These are phyloP conservation scores for Theropithecus gelada DNA, from an alignment of 2,113 vertebrate species.

Conservation along the genomic window DNA sequence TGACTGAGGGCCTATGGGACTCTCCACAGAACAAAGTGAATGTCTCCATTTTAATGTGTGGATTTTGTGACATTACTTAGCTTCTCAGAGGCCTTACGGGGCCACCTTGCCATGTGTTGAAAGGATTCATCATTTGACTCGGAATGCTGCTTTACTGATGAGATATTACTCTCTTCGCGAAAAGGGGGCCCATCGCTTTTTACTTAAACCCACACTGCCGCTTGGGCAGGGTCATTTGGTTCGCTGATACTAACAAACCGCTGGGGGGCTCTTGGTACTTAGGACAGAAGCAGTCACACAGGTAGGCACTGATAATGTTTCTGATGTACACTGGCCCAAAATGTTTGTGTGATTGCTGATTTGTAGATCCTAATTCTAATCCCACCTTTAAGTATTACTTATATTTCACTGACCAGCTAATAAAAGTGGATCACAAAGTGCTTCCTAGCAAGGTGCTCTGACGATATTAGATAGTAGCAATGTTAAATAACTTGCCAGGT, in stretches of 20 bases:
- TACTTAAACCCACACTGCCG: accelerated
- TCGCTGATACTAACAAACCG: background rate
- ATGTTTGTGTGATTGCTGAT: background rate
- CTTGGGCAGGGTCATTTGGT: background rate
- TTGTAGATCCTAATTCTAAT: too few relatives aligned
- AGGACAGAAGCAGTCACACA: background rate
- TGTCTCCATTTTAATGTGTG: background rate
- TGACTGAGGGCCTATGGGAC: accelerated
- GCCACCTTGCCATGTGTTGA: accelerated
- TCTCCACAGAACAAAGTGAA: accelerated
- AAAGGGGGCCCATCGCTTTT: background rate
- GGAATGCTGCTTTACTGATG: background rate
- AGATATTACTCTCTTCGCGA: background rate
- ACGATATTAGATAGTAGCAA: accelerated
- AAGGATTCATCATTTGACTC: background rate
- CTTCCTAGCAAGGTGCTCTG: background rate
- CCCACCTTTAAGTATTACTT: background rate
- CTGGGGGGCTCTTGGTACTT: background rate
- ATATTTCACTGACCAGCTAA: background rate
- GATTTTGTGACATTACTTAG: background rate
- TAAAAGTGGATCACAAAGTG: background rate
- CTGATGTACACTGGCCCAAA: accelerated
- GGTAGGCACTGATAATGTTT: background rate
- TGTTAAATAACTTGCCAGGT: accelerated
- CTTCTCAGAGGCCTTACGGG: background rate